A percentile compares a stretch with the other conserved stretches of the same genome.
These are phyloP conservation scores for Drosophila virilis DNA, from an alignment of 1,140 invertebrate species.

Conservation along the genomic window DNA sequence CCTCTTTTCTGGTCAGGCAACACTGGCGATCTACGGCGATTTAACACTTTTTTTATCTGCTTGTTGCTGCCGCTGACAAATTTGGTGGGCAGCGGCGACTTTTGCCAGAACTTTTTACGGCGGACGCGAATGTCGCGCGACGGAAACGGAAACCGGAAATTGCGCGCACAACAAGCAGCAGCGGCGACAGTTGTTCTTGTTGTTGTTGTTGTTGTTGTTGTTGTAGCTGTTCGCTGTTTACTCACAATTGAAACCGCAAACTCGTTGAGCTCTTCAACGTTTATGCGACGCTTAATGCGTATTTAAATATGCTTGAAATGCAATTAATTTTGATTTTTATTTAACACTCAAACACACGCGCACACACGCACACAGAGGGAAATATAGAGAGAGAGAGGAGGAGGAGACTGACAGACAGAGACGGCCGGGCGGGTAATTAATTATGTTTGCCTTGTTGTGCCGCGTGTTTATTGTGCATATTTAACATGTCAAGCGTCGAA, in stretches of 20 bases:
- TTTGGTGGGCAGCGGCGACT: conserved; percentile 37
- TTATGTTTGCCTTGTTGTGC: conserved; percentile 65
- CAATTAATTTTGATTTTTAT: conserved; percentile 72
- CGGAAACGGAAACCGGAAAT: conserved; percentile 79
- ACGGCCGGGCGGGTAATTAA: conserved; percentile 54
- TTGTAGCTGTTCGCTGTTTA: conserved; percentile 45
- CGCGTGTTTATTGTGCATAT: conserved; percentile 56
- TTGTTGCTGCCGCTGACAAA: conserved; percentile 18
- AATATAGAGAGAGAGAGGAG: not conserved
- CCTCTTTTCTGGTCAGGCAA: not conserved
- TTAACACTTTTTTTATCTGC: conserved; percentile 16
- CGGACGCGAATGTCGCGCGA: conserved; percentile 58
- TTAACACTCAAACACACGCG: conserved; percentile 36
- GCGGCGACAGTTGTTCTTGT: conserved; percentile 18
- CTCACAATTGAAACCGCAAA: conserved; percentile 62
- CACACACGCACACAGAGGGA: not conserved
- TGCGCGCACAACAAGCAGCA: conserved; percentile 71
- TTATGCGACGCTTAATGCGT: conserved; percentile 44
- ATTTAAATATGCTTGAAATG: conserved; percentile 73
- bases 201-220: conserved; percentile 48
- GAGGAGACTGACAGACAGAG: not conserved
- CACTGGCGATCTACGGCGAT: conserved; percentile 6
- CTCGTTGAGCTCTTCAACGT: conserved; percentile 33
- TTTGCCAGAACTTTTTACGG: conserved; percentile 36
- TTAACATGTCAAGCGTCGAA: conserved; percentile 44